Evolutionary conservation across 2,113 vertebrate genomes (phyloP).

Genomic region (Cyphomyrus plagiostoma): DNA sequence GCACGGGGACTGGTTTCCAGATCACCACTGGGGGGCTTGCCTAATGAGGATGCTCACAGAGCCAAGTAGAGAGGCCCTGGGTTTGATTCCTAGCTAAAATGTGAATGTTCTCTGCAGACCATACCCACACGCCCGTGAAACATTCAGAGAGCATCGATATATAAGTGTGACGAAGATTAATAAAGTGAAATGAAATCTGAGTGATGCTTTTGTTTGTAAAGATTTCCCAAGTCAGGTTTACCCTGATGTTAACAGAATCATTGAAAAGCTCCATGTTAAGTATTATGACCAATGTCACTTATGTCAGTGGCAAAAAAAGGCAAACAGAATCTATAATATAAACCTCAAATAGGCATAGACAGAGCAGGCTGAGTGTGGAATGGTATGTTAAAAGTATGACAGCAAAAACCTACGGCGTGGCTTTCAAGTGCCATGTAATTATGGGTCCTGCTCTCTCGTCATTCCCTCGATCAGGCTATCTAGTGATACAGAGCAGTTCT

Average conservation of each 20-base stretch:
- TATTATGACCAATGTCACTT: neutral
- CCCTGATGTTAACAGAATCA: neutral
- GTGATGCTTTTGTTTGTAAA: neutral
- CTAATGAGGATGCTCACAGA: neutral
- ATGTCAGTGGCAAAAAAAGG: neutral
- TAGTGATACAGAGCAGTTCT: neutral
- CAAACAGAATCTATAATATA: neutral
- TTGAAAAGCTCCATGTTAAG: neutral
- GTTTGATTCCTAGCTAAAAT: neutral
- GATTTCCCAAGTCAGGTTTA: neutral
- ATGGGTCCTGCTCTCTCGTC: constrained; percentile 44
- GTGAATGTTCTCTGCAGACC: neutral
- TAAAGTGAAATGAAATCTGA: neutral
- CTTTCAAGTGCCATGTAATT: constrained; percentile 58
- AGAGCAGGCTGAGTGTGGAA: constrained; percentile 27
- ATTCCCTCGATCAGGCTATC: constrained; percentile 19
- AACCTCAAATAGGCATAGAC: neutral
- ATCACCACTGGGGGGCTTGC: neutral
- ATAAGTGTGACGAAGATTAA: neutral
- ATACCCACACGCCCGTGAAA: neutral
- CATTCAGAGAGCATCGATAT: neutral
- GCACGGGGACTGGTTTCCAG: neutral
- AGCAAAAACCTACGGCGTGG: constrained; percentile 43
- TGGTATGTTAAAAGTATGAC: constrained; percentile 58
- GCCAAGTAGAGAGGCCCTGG: neutral